These are phyloP conservation scores for Drosophila nikananu DNA, from an alignment of 1,140 invertebrate species.

Conservation along the genomic window DNA sequence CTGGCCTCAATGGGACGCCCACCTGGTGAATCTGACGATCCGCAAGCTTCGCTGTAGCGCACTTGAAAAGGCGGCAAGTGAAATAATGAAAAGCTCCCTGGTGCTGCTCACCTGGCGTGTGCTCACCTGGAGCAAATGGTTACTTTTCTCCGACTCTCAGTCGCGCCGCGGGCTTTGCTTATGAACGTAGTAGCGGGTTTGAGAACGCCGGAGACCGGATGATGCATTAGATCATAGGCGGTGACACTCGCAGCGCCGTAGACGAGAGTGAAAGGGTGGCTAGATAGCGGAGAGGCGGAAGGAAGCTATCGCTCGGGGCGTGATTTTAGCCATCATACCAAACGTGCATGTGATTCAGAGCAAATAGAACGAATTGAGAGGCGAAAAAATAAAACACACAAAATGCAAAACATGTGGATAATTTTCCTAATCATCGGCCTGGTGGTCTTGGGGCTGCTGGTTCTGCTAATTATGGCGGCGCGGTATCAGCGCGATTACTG, in stretches of 20 bases:
- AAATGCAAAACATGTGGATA: constrained; percentile 70
- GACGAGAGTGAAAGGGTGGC: constrained; percentile 23
- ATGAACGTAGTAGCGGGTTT: constrained; percentile 64
- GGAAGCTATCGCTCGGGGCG: background rate
- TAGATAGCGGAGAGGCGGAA: constrained; percentile 22
- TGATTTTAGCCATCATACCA: constrained; percentile 19
- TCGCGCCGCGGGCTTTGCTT: constrained; percentile 59
- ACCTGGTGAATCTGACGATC: constrained; percentile 33
- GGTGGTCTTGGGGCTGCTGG: constrained; percentile 60
- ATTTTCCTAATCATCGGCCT: constrained; percentile 69
- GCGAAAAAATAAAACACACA: background rate
- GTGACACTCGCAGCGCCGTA: constrained; percentile 19
- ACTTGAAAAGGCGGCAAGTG: constrained; percentile 39
- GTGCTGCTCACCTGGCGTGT: background rate
- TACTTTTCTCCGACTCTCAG: constrained; percentile 71
- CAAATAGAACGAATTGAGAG: background rate
- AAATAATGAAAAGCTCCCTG: constrained; percentile 64
- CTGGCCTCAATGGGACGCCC: constrained; percentile 66
- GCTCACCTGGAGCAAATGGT: constrained; percentile 48
- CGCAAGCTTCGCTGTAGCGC: constrained; percentile 64
- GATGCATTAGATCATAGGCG: constrained; percentile 74
- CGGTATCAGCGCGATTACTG: constrained; percentile 80
- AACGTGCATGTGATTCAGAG: constrained; percentile 27
- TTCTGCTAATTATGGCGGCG: constrained; percentile 60
- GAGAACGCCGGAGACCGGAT: constrained; percentile 39